Base-by-base conservation (phyloP, 2,797 vertebrate genomes). In the Coccyzus lansbergi region DNA sequence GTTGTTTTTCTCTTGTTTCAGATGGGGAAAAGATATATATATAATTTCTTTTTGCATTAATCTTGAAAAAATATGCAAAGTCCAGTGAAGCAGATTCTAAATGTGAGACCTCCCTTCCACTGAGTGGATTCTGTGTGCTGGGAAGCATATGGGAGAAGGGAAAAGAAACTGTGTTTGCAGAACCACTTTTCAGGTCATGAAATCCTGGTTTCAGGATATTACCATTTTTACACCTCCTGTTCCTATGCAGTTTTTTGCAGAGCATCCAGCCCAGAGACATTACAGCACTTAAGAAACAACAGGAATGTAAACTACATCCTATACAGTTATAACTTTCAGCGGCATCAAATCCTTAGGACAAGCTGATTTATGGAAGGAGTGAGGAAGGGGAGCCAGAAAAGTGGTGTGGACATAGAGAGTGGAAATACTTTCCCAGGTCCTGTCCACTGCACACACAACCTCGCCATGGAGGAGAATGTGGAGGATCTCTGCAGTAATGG, bases 321-420 rank as follows among this genome's bases (percentile, higher is more conserved):
- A 11, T 22, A 26, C 0, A 2, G 25, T 18, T 2, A 2, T 59
- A 36, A 18, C 3, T 44, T 17, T 7, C 6, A 29, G 33, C 46
- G 28, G 1, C 15, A 49, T 7, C 28, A 83, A 56, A 55, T 40
- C 40, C 25, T 49, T 67, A 60, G 9, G 15, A 16, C 26, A 46
- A 33, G 24, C 17, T 59, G 29, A 15, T 72, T 86, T 85, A 26
- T 15, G 38, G 15, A 44, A 49, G 12, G 7, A 53, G 16, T 14
- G 38, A 71, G 62, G 16, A 49, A 83, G 31, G 67, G 28, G 18
- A 90, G 15, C 1, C 36, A 75, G 62, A 25, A 36, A 49, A 76
- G 17, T 33, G 10, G 5, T 40, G 36, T 48, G 60, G 31, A 34
- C 1, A 4, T 7, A 48, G 29, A 80, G 25, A 1, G n/a, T 46